A percentile compares a stretch with the other conserved stretches of the same genome.
Conservation (phyloP, 1,140 invertebrate species). For the Caenorhabditis inopinata region DNA sequence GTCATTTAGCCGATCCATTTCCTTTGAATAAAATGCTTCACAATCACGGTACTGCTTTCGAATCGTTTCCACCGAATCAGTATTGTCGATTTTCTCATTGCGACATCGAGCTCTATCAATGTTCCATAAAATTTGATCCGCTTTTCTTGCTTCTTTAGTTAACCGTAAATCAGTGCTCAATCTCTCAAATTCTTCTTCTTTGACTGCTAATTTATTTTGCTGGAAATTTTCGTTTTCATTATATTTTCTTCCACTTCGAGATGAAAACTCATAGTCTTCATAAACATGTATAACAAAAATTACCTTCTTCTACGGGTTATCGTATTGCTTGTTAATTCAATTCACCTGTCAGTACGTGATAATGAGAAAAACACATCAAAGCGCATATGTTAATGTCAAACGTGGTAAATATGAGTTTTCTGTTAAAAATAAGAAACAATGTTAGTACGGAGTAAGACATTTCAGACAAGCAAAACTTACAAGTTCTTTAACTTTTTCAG, state of each 20-base stretch:
- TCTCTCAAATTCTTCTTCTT: constrained; percentile 51
- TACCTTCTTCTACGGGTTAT: background rate
- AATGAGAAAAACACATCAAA: background rate
- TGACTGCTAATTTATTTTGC: constrained; percentile 53
- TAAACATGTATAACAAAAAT: background rate
- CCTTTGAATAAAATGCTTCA: constrained; percentile 62
- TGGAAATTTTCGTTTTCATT: constrained; percentile 33
- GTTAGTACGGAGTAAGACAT: background rate
- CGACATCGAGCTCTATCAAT: constrained; percentile 52
- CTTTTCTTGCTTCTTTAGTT: constrained; percentile 56
- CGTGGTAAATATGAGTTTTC: constrained; percentile 31
- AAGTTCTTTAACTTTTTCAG: constrained; percentile 45
- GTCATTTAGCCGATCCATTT: constrained; percentile 58
- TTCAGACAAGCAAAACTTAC: constrained; percentile 33
- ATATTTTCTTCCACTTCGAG: too few species aligned
- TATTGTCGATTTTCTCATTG: constrained; percentile 58
- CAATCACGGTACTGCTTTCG: constrained; percentile 63
- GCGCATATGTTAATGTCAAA: background rate
- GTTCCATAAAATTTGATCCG: constrained; percentile 59
- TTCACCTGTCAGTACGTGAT: background rate
- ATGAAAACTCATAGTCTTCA: too few species aligned
- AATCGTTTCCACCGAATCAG: constrained; percentile 57
- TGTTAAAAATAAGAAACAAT: background rate
- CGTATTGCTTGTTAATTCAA: background rate
- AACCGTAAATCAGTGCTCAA: constrained; percentile 55